A percentile compares a stretch with the other conserved stretches of the same genome.
phyloP scores from a whole-genome alignment of 2,888 invertebrate genomes.

The Oasisia sp. region DNA sequence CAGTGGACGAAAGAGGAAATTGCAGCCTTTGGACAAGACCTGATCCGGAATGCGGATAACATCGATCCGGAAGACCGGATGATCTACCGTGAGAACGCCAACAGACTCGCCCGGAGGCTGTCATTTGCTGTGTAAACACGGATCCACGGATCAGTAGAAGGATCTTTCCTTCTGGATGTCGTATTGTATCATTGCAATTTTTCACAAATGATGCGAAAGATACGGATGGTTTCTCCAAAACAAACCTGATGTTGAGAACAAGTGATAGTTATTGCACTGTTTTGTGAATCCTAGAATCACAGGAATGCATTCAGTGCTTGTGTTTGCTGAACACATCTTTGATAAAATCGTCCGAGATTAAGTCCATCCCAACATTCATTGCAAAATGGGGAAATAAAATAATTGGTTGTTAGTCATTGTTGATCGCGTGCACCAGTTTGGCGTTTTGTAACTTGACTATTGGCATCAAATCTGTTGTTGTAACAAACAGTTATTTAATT shows the following conservation, averaged over 20 bases:
- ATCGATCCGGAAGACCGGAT: neutral
- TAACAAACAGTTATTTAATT: no score
- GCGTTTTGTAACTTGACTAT: neutral
- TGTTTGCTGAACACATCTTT: no score
- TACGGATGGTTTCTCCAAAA: no score
- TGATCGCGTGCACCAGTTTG: neutral
- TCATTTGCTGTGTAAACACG: neutral
- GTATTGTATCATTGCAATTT: neutral
- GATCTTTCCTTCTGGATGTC: neutral
- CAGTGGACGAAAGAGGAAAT: neutral
- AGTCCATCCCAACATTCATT: no score
- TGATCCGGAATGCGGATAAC: slow-evolving; percentile 1
- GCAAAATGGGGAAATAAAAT: neutral
- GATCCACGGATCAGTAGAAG: neutral
- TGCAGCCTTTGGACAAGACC: neutral
- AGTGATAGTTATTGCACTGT: no score
- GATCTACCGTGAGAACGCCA: neutral
- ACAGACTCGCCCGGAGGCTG: neutral
- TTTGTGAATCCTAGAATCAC: no score
- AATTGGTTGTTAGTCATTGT: neutral
- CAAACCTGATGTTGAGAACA: no score
- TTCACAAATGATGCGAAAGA: neutral
- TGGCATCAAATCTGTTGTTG: neutral
- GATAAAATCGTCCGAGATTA: no score
- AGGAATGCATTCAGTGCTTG: no score